Evolutionary conservation across 2,113 vertebrate genomes (phyloP).

Genomic region (Hippocampus comes): DNA sequence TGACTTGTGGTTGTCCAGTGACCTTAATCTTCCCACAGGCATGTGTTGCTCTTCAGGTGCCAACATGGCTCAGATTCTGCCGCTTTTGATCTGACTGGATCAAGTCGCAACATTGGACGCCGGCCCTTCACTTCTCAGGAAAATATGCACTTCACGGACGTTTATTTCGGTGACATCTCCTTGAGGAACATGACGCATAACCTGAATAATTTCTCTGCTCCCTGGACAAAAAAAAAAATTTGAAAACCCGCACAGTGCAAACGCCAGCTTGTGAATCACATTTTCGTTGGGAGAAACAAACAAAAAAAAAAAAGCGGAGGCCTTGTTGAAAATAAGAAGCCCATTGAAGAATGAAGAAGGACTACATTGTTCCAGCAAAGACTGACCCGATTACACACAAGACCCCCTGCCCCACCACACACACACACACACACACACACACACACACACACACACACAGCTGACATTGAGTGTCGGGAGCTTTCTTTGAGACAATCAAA

Average conservation of each 20-base stretch:
- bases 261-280: slow-evolving; percentile 55
- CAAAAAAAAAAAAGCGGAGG: slow-evolving; percentile 26
- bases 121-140: slow-evolving; percentile 10
- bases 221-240: slow-evolving; percentile 50
- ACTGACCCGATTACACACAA: slow-evolving; percentile 51
- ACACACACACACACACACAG: slow-evolving; percentile 14
- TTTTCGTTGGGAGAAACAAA: slow-evolving; percentile 40
- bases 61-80: slow-evolving; percentile 11
- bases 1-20: slow-evolving; percentile 8
- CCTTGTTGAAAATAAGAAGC: slow-evolving; percentile 51
- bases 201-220: slow-evolving; percentile 25
- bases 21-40: slow-evolving; percentile 9
- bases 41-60: slow-evolving; percentile 16
- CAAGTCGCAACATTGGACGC: slow-evolving; percentile 13
- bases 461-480: slow-evolving; percentile 52
- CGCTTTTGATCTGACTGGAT: slow-evolving; percentile 20
- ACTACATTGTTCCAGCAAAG: slow-evolving; percentile 60
- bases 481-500: slow-evolving; percentile 44
- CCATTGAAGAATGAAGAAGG: slow-evolving; percentile 62
- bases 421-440: slow-evolving; percentile 10
- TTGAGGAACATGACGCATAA: slow-evolving; percentile 21
- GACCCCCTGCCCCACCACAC: slow-evolving; percentile 24
- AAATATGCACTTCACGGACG: slow-evolving; percentile 9
- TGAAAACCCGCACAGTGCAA: slow-evolving; percentile 47
- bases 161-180: slow-evolving; percentile 25